Evolutionary conservation across 2,797 vertebrate genomes (phyloP).

Genomic region (Lophius americanus): DNA sequence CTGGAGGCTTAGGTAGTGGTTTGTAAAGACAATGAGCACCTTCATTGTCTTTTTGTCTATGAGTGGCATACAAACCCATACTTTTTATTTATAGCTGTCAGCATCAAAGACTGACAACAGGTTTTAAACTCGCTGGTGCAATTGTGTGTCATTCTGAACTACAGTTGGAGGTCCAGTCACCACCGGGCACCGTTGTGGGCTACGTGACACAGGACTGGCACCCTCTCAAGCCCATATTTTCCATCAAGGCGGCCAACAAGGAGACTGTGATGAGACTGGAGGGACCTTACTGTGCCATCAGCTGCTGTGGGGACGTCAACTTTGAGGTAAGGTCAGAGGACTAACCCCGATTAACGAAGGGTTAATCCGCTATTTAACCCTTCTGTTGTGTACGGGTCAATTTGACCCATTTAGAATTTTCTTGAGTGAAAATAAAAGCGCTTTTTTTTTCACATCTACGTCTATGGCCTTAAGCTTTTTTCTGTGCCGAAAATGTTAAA

Average conservation of each 20-base stretch:
- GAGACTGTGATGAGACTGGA: conserved; percentile 85
- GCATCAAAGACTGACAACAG: not conserved
- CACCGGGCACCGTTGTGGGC: conserved; percentile 88
- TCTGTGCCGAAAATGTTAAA: no score
- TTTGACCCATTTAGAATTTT: no score
- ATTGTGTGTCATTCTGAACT: not conserved
- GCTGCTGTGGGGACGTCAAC: conserved; percentile 89
- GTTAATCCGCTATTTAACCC: no score
- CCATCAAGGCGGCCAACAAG: conserved; percentile 85
- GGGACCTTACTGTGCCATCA: conserved; percentile 90
- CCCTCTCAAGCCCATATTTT: conserved; percentile 87
- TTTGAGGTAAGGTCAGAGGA: conserved; percentile 83
- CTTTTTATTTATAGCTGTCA: conserved; percentile 42
- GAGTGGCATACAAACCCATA: not conserved
- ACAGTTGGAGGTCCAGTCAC: conserved; percentile 91
- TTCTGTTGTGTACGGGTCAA: no score
- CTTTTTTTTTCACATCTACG: no score
- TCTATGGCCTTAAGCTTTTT: no score
- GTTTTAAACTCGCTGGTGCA: not conserved
- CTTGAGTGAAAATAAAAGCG: no score
- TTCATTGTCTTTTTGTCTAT: no score
- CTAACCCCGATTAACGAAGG: no score
- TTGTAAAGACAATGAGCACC: conserved; percentile 18
- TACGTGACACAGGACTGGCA: conserved; percentile 90
- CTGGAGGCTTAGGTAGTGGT: conserved; percentile 9